A percentile compares a stretch with the other conserved stretches of the same genome.
Conservation (phyloP, 1,140 invertebrate species). For the Drosophila murphyi region DNA sequence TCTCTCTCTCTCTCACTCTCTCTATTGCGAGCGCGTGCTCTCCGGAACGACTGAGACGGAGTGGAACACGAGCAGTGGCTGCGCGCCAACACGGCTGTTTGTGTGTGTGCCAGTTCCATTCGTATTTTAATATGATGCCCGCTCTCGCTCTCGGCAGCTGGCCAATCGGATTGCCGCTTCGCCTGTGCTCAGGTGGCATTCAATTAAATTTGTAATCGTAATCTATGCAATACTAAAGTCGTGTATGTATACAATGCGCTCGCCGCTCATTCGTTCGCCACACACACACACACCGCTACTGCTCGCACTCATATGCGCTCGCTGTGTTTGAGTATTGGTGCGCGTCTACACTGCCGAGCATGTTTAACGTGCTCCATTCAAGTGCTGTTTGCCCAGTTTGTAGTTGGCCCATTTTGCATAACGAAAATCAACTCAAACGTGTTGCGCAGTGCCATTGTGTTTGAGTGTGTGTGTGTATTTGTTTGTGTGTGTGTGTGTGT, state of each 20-base stretch:
- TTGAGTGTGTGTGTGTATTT: background rate
- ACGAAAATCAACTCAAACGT: slow-evolving; percentile 8
- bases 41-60: slow-evolving; percentile 24
- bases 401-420: slow-evolving; percentile 8
- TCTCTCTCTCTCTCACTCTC: slow-evolving; percentile 8
- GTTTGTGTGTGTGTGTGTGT: slow-evolving; percentile 19
- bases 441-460: slow-evolving; percentile 41
- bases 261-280: slow-evolving; percentile 61
- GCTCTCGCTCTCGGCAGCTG: slow-evolving; percentile 39
- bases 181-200: slow-evolving; percentile 66
- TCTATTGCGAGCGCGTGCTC: background rate
- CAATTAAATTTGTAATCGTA: slow-evolving; percentile 79
- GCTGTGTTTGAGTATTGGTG: slow-evolving; percentile 6
- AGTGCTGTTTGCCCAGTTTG: slow-evolving; percentile 29
- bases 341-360: slow-evolving; percentile 29
- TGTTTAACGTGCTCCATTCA: slow-evolving; percentile 14
- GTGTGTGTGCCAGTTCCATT: slow-evolving; percentile 33
- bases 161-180: slow-evolving; percentile 69
- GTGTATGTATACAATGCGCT: slow-evolving; percentile 49
- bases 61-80: slow-evolving; percentile 24
- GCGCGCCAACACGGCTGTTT: background rate
- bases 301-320: slow-evolving; percentile 15
- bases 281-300: slow-evolving; percentile 20
- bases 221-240: slow-evolving; percentile 63
- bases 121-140: slow-evolving; percentile 32